A percentile compares a stretch with the other conserved stretches of the same genome.
phyloP scores from a whole-genome alignment of 2,888 invertebrate genomes.

The Athalia cordata region DNA sequence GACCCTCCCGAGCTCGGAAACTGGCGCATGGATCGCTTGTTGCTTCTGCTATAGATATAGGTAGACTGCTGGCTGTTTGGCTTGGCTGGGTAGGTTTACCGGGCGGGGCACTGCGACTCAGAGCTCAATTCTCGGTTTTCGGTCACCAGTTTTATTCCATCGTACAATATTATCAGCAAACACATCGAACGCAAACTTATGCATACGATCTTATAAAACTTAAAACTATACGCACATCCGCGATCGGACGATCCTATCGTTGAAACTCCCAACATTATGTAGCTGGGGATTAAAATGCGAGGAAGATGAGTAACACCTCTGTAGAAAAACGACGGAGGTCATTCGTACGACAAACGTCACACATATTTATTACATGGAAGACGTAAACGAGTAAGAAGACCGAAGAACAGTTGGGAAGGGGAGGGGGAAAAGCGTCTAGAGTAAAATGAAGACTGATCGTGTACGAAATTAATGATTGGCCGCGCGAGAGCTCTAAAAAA shows the following conservation, averaged over 20 bases:
- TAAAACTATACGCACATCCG: too few species aligned
- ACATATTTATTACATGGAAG: neutral
- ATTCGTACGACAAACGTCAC: neutral
- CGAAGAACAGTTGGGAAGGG: too few species aligned
- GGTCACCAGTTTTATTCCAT: too few species aligned
- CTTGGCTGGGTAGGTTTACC: neutral
- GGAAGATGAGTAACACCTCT: too few species aligned
- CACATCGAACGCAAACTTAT: too few species aligned
- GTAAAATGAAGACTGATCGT: conserved; percentile 21
- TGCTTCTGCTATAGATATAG: neutral
- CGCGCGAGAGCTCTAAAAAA: neutral
- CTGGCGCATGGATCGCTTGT: conserved; percentile 35
- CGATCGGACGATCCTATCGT: too few species aligned
- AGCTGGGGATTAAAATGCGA: too few species aligned
- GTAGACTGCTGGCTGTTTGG: neutral
- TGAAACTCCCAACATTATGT: too few species aligned
- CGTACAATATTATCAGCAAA: too few species aligned
- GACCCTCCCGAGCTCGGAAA: neutral
- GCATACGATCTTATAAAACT: too few species aligned
- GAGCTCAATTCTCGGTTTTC: too few species aligned
- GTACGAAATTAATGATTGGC: conserved; percentile 15
- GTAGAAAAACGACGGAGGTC: too few species aligned
- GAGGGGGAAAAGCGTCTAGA: neutral
- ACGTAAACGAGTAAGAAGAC: neutral
- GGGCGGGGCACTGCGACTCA: neutral